A percentile compares a stretch with the other conserved stretches of the same genome.
These are phyloP conservation scores for Lichenostomus cassidix DNA, from an alignment of 2,113 vertebrate genomes.

Conservation along the genomic window DNA sequence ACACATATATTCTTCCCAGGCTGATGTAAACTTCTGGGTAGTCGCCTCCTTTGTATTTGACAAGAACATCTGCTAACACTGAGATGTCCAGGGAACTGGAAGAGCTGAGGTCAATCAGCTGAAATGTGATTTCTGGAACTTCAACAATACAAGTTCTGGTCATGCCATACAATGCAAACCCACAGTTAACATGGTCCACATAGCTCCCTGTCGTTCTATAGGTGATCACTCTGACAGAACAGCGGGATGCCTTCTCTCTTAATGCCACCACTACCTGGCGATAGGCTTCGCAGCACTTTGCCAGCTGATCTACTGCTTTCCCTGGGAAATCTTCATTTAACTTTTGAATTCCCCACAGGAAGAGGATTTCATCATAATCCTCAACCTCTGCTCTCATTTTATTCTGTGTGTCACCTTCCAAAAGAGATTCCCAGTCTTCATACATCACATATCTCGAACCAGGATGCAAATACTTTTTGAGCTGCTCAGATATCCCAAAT, in stretches of 20 bases:
- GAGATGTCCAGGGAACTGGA: conserved; percentile 75
- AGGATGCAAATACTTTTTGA: conserved; percentile 73
- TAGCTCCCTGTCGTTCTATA: conserved; percentile 76
- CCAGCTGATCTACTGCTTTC: conserved; percentile 64
- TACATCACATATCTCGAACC: conserved; percentile 67
- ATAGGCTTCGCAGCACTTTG: conserved; percentile 80
- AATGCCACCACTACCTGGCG: conserved; percentile 77
- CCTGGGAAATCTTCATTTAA: conserved; percentile 68
- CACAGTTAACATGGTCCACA: conserved; percentile 79
- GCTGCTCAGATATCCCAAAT: conserved; percentile 73
- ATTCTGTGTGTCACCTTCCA: neutral
- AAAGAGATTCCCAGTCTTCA: conserved; percentile 55
- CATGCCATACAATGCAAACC: conserved; percentile 83
- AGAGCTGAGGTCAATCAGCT: conserved; percentile 82
- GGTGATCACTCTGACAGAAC: conserved; percentile 76
- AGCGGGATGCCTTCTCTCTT: conserved; percentile 43
- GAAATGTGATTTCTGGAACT: conserved; percentile 77
- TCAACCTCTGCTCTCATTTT: conserved; percentile 40
- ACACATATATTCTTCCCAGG: conserved; percentile 70
- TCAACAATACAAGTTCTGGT: conserved; percentile 80
- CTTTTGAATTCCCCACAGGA: conserved; percentile 80
- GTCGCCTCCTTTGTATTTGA: conserved; percentile 58
- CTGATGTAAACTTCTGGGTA: conserved; percentile 81
- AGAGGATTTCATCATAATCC: conserved; percentile 75
- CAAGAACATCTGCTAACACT: conserved; percentile 73